phyloP scores from a whole-genome alignment of 2,797 vertebrate genomes.

The Pantherophis vulpinus region DNA sequence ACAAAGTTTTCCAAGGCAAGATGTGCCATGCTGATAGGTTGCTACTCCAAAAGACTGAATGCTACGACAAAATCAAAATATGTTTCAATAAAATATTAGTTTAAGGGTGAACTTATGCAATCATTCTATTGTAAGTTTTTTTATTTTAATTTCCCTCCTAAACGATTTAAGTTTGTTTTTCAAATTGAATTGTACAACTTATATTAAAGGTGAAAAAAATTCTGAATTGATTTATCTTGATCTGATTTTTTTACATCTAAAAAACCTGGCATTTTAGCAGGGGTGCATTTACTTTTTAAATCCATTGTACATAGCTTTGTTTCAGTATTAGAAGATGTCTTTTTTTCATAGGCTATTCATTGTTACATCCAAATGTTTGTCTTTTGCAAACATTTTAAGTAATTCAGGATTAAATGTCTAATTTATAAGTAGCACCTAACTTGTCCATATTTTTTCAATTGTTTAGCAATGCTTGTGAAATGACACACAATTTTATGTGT shows the following conservation, averaged over 20 bases:
- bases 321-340: constrained; percentile 13
- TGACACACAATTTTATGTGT: constrained; percentile 37
- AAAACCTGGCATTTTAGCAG: neutral
- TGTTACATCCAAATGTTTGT: constrained; percentile 11
- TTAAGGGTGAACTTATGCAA: too few relatives aligned
- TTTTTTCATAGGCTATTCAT: neutral
- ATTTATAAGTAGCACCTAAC: constrained; percentile 15
- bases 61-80: too few relatives aligned
- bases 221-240: neutral
- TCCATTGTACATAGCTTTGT: neutral
- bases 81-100: too few relatives aligned
- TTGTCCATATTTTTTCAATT: neutral
- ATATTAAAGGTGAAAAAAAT: neutral
- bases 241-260: neutral
- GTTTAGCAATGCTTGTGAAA: constrained; percentile 23
- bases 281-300: neutral
- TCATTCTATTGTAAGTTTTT: too few relatives aligned
- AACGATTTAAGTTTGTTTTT: too few relatives aligned
- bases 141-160: too few relatives aligned
- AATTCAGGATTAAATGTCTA: neutral
- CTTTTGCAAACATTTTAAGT: neutral
- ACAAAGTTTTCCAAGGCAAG: neutral
- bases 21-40: neutral
- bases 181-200: too few relatives aligned
- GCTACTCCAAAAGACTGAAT: neutral